Evolutionary conservation across 2,888 invertebrate species (phyloP), one percentile per base, ranked within the genome.

Genomic region (Maniola hyperantus): DNA sequence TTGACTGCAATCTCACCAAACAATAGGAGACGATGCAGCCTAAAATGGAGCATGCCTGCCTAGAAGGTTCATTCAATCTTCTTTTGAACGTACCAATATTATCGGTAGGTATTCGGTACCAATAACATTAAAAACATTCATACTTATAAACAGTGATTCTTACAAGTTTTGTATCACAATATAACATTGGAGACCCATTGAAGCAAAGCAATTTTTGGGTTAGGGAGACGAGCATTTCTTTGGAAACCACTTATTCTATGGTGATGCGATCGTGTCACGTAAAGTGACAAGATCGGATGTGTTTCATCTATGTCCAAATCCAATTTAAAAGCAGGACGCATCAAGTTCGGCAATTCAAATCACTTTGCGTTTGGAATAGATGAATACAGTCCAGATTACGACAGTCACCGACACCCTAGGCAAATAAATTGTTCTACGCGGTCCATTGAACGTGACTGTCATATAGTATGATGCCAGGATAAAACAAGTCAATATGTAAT

Each of bases 311-410:
- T 61, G 62, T 44, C 36, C 42, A 53, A 59, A 57, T 20, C 42
- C 39, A 6, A 59, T 70, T 68, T 64, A 58, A 36, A 70, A 50
- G 11, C 68, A 64, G 61, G 44, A 50, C 68, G 61, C 70, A 65
- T 64, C 7, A 58, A 55, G 20, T 67, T 69, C 51, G 44, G 64
- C 64, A 66, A 68, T 66, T 50, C 61, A 55, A 46, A 53, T 50
- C 60, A 51, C 36, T 13, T n/a, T 54, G 66, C 64, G 70, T 46
- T 66, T 64, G 60, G 68, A 66, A 68, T 70, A 46, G 20, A 61
- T 50, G 48, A 53, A 18, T 36, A 50, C 15, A 48, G 11, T 34
- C 33, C 33, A 15, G 50, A 51, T 61, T 64, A 59, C 54, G 61
- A 70, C 62, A 65, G 34, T 11, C n/a, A 7, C 36, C 39, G 18